Base-by-base conservation (phyloP, 2,888 invertebrate genomes). In the Thumatha senex region DNA sequence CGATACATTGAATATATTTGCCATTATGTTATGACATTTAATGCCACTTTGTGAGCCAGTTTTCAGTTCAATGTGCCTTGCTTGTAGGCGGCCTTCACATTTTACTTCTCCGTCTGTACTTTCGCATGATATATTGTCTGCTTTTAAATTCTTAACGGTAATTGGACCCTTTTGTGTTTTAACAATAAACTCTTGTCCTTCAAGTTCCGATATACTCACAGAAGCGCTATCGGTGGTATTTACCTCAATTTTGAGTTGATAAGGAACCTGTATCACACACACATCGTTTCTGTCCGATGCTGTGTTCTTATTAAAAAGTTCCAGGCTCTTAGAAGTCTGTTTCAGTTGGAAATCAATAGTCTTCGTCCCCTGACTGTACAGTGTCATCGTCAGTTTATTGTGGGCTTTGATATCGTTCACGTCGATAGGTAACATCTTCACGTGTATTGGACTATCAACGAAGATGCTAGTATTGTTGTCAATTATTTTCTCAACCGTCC, bases 371-470 rank as follows among this genome's bases (percentile, higher is more conserved):
- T 79, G 80, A 62, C 91, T 90, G 55, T 90, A 92, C 34, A 92
- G 66, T 55, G 84, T 86, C 86, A 92, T 89, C 52, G 86, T 88
- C 40, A 92, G 68, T 61, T 78, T 90, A 62, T 92, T 82, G 52
- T 92, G 92, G 46, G 89, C 84, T 41, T 80, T 83, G 33, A 88
- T 48, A 54, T 90, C 87, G 48, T 89, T 85, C 0, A 89, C 85
- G 55, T 92, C 91, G 54, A 92, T 89, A 2, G 92, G 92, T 55
- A 84, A 80, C 40, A 92, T 81, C 62, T 86, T 90, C 40, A 92
- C 91, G 63, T 92, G 91, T 65, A 92, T 92, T 29, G 92, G 92
- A 52, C 92, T 92, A 52, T 92, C 92, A 13, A 92, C 86, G 51
- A 89, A 91, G 49, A 92, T 90, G 59, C 82, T 86, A 12, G 92